Conservation (phyloP, 2,797 vertebrate species). For the Hippopotamyrus pictus region DNA sequence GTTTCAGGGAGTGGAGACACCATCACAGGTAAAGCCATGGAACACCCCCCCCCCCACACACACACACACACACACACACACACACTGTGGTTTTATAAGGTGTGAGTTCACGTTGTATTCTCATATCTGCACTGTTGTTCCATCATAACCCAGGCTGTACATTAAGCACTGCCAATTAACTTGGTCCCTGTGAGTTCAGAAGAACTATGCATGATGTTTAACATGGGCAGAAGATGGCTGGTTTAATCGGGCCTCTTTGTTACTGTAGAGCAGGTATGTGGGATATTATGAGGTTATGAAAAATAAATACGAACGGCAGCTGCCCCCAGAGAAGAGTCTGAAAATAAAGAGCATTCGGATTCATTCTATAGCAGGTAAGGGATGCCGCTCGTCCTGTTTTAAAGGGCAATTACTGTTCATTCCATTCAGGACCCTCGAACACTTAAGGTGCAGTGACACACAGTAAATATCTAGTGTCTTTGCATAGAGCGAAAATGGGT, state of each 20-base stretch:
- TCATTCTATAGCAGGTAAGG: slow-evolving; percentile 78
- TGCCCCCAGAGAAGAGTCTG: slow-evolving; percentile 72
- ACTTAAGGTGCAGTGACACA: not conserved
- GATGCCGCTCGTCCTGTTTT: not conserved
- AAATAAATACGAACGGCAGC: slow-evolving; percentile 67
- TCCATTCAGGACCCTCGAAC: not conserved
- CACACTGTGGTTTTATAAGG: not conserved
- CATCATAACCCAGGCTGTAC: not conserved
- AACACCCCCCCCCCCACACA: not conserved
- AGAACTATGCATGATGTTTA: not conserved
- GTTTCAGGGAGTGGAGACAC: slow-evolving; percentile 94
- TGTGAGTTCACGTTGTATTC: not conserved
- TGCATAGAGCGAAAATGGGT: not conserved
- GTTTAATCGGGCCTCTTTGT: slow-evolving; percentile 18
- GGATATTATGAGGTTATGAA: slow-evolving; percentile 89
- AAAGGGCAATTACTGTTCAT: not conserved
- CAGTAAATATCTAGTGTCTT: not conserved
- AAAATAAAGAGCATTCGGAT: slow-evolving; percentile 76
- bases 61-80: not conserved
- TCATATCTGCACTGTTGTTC: not conserved
- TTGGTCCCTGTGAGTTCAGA: not conserved
- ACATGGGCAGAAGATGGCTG: not conserved
- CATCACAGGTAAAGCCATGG: slow-evolving; percentile 76
- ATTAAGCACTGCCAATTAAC: not conserved
- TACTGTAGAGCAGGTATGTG: slow-evolving; percentile 82